Evolutionary conservation across 2,113 vertebrate species (phyloP).

Genomic region (Atrichornis clamosus): DNA sequence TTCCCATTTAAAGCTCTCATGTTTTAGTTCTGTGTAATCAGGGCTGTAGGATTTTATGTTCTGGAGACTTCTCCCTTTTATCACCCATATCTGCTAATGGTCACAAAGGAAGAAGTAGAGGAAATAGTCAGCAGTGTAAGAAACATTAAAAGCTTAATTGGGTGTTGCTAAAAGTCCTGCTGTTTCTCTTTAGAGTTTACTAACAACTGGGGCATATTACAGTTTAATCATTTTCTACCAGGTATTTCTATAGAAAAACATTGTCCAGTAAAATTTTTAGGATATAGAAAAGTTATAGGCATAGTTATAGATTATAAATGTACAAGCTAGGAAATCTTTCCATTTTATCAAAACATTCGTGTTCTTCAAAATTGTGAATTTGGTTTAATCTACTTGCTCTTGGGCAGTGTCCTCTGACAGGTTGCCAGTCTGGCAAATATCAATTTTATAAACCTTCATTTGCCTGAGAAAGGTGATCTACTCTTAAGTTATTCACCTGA

Average conservation of each 20-base stretch:
- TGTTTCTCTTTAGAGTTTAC: neutral
- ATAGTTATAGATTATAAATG: neutral
- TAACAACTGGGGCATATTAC: neutral
- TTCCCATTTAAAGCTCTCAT: neutral
- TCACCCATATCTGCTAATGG: neutral
- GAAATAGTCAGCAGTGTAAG: neutral
- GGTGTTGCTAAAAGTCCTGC: neutral
- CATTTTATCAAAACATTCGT: neutral
- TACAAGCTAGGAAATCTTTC: neutral
- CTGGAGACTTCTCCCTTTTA: neutral
- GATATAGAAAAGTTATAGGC: neutral
- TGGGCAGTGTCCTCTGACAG: neutral
- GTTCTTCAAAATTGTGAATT: neutral
- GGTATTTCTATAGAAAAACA: neutral
- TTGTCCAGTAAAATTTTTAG: neutral
- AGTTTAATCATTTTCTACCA: neutral
- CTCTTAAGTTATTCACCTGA: neutral
- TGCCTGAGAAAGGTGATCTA: neutral
- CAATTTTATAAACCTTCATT: neutral
- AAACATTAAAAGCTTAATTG: neutral
- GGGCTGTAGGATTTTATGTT: neutral
- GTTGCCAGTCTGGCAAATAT: neutral
- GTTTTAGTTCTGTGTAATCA: neutral
- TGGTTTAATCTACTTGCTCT: neutral
- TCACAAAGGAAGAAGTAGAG: neutral